These are phyloP conservation scores for Lethrus apterus DNA, from an alignment of 1,140 invertebrate genomes.

Conservation along the genomic window DNA sequence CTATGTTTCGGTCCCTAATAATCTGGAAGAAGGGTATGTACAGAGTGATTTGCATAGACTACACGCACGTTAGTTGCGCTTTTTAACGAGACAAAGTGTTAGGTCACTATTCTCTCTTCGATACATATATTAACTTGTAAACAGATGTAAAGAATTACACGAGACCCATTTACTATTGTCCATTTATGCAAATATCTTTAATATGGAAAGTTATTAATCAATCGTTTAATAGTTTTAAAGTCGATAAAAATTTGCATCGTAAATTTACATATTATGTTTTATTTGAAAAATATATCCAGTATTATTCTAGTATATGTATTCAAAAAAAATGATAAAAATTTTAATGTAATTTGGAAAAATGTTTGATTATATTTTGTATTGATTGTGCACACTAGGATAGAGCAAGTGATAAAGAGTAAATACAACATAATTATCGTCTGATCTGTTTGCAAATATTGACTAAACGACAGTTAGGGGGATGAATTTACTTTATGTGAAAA, in stretches of 20 bases:
- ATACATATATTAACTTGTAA: slow-evolving; percentile 20
- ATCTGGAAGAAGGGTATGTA: slow-evolving; percentile 11
- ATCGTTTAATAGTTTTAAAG: too few species aligned
- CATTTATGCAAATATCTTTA: slow-evolving; percentile 14
- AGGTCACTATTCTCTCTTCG: slow-evolving; percentile 2
- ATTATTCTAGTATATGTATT: too few species aligned
- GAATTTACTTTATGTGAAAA: too few species aligned
- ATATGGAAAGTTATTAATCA: slow-evolving; percentile 14
- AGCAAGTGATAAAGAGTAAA: neutral
- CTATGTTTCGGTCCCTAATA: slow-evolving; percentile 8
- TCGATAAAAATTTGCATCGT: too few species aligned
- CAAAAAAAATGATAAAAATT: too few species aligned
- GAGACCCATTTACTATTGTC: slow-evolving; percentile 9
- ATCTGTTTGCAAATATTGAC: slow-evolving; percentile 16
- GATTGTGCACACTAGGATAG: neutral
- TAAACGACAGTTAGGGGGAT: too few species aligned
- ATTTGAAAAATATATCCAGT: too few species aligned
- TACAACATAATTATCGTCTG: slow-evolving; percentile 9
- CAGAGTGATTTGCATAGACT: slow-evolving; percentile 12
- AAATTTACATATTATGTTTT: too few species aligned
- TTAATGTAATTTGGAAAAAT: too few species aligned
- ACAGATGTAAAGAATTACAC: slow-evolving; percentile 14
- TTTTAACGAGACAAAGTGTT: slow-evolving; percentile 13
- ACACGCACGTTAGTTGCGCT: slow-evolving; percentile 15
- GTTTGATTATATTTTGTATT: too few species aligned